phyloP scores from a whole-genome alignment of 2,888 invertebrate species.

The Prenolepis imparis region DNA sequence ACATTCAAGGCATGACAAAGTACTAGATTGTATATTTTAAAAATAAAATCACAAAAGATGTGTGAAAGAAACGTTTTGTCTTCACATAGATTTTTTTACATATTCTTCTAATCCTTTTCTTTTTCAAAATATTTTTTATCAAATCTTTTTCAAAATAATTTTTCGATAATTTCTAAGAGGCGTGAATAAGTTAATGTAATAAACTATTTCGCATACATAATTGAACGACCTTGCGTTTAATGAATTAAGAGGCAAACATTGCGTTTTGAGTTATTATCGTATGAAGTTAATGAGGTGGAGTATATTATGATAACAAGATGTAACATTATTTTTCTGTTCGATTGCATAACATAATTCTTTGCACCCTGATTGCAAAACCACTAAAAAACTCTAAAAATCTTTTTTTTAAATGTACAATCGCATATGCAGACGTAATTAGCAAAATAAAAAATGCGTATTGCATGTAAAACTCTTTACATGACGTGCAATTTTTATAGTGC shows the following conservation, averaged over 20 bases:
- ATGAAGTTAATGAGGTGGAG: slow-evolving; percentile 8
- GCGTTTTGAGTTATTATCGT: slow-evolving; percentile 21
- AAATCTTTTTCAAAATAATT: not conserved
- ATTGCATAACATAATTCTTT: not conserved
- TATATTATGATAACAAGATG: not conserved
- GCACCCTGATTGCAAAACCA: not conserved
- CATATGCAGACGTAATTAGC: not conserved
- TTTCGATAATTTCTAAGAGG: not conserved
- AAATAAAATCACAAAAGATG: not conserved
- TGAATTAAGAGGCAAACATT: not conserved
- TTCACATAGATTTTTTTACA: not conserved
- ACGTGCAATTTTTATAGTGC: not conserved
- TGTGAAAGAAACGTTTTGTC: not conserved
- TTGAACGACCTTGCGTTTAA: slow-evolving; percentile 6
- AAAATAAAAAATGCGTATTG: not conserved
- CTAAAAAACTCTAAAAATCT: too few relatives aligned
- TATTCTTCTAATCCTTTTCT: not conserved
- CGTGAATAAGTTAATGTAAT: slow-evolving; percentile 4
- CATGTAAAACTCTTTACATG: not conserved
- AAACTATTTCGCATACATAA: not conserved
- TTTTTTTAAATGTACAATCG: not conserved
- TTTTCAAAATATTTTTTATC: not conserved
- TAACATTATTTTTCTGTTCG: not conserved
- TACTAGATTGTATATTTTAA: not conserved
- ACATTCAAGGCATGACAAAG: not conserved